Evolutionary conservation across 2,113 vertebrate species (phyloP).

Genomic region (Agapornis roseicollis): DNA sequence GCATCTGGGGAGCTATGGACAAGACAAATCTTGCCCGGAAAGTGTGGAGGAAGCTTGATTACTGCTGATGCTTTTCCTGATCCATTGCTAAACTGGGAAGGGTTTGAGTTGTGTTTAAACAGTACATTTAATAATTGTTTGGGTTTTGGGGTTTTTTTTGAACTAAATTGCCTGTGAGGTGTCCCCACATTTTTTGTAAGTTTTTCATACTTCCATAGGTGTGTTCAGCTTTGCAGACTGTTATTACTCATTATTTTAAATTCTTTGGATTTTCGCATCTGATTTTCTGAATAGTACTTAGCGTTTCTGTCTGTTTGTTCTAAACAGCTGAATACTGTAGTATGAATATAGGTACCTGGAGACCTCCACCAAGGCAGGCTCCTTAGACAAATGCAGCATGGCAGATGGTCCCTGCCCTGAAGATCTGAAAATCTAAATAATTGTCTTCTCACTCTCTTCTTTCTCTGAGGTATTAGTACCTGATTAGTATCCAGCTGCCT

Average conservation of each 20-base stretch:
- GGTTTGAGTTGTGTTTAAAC: constrained; percentile 6
- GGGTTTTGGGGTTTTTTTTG: background rate
- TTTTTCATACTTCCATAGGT: background rate
- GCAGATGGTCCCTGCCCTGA: background rate
- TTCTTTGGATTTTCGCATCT: background rate
- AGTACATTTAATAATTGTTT: background rate
- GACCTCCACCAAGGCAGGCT: background rate
- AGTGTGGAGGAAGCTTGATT: background rate
- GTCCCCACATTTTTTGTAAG: background rate
- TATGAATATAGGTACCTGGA: background rate
- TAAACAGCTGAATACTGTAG: background rate
- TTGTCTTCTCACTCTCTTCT: background rate
- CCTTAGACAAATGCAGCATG: background rate
- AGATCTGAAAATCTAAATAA: background rate
- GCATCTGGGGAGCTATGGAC: background rate
- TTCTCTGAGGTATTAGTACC: background rate
- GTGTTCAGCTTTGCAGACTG: background rate
- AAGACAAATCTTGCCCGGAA: background rate
- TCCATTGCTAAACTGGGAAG: background rate
- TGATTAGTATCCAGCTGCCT: background rate
- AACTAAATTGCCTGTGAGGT: background rate
- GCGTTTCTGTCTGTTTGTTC: background rate
- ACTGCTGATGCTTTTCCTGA: background rate
- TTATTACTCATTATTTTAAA: background rate
- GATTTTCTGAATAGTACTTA: background rate